Conservation (phyloP, 2,888 invertebrate genomes). For the Boloria euphrosyne region DNA sequence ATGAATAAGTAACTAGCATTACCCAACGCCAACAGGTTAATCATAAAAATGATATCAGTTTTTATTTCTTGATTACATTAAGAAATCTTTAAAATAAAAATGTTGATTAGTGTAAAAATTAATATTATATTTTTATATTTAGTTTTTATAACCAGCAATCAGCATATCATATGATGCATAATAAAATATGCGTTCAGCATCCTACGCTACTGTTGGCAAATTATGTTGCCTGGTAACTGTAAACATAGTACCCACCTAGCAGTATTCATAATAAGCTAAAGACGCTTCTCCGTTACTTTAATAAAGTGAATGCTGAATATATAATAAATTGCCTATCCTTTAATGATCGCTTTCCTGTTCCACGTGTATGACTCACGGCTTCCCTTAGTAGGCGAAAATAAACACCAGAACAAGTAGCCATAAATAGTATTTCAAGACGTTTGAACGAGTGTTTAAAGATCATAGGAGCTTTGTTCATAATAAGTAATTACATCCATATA, state of each 20-base stretch:
- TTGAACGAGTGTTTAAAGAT: neutral
- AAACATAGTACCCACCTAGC: conserved; percentile 3
- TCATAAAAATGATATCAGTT: no score
- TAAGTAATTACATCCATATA: conserved; percentile 5
- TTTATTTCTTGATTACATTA: no score
- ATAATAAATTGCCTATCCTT: neutral
- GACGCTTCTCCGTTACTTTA: conserved; percentile 11
- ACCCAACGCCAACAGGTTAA: neutral
- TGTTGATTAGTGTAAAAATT: no score
- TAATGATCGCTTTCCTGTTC: conserved; percentile 14
- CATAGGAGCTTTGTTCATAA: conserved; percentile 1
- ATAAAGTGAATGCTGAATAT: conserved; percentile 8
- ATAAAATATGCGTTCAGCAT: neutral
- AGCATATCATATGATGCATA: neutral
- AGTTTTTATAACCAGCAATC: no score
- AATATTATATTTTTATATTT: no score
- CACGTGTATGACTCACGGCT: conserved; percentile 11
- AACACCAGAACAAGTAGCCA: conserved; percentile 9
- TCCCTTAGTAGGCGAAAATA: conserved; percentile 11
- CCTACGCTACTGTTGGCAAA: neutral
- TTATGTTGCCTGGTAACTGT: neutral
- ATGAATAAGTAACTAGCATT: neutral
- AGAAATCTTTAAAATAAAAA: no score
- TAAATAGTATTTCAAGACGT: conserved; percentile 11
- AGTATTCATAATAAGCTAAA: neutral